Percentiles rank a stretch among this genome's conserved stretches.
phyloP scores from a whole-genome alignment of 2,113 vertebrate species.

The Hylia prasina region DNA sequence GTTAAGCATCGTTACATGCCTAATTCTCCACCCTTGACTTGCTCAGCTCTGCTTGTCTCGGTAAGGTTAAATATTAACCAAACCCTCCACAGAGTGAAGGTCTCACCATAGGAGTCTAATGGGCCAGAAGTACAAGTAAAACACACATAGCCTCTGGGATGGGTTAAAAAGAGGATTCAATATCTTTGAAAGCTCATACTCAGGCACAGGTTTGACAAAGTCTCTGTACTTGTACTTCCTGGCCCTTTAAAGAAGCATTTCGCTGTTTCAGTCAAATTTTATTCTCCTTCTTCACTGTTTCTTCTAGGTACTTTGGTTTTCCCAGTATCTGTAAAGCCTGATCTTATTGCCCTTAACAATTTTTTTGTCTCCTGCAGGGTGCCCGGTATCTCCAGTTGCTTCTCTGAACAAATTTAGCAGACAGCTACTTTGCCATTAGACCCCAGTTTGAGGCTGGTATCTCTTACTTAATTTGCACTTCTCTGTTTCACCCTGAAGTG shows the following conservation, averaged over 20 bases:
- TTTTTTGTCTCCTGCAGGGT: not conserved
- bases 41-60: not conserved
- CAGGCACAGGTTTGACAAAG: not conserved
- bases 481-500: not conserved
- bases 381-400: not conserved
- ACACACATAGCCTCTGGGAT: not conserved
- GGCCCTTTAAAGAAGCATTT: not conserved
- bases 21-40: not conserved
- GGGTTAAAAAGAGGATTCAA: not conserved
- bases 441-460: not conserved
- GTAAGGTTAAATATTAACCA: not conserved
- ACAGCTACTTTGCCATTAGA: not conserved
- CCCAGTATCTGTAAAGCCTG: not conserved
- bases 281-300: not conserved
- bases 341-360: not conserved
- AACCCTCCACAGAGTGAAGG: not conserved
- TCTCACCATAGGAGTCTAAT: not conserved
- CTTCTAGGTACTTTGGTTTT: not conserved
- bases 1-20: not conserved
- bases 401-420: not conserved
- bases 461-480: not conserved
- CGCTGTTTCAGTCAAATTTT: not conserved
- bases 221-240: not conserved
- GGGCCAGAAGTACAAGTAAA: not conserved
- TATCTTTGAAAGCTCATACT: not conserved